Percentiles rank a stretch among this genome's conserved stretches.
Conservation (phyloP, 2,888 invertebrate species). For the Hyppa rectilinea region DNA sequence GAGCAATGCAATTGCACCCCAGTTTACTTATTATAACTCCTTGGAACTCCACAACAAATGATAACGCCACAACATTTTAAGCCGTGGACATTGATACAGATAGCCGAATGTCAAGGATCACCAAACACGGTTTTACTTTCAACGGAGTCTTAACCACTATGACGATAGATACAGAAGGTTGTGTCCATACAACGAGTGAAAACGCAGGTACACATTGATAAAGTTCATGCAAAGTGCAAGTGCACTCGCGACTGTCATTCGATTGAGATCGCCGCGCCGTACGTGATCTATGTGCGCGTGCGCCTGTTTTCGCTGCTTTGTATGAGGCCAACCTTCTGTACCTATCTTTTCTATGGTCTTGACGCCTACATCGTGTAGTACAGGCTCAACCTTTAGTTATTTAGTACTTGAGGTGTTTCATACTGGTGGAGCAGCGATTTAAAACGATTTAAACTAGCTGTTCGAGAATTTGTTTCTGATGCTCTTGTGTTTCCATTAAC, state of each 20-base stretch:
- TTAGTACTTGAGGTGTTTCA: slow-evolving; percentile 57
- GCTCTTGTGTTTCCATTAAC: background rate
- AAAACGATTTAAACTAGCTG: slow-evolving; percentile 30
- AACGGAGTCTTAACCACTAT: slow-evolving; percentile 27
- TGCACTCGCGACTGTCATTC: background rate
- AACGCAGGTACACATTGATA: background rate
- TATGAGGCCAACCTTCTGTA: background rate
- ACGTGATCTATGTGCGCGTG: background rate
- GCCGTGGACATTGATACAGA: slow-evolving; percentile 52
- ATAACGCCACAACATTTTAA: slow-evolving; percentile 50
- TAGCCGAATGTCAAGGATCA: slow-evolving; percentile 66
- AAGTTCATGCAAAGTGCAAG: background rate
- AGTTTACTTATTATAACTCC: slow-evolving; percentile 19
- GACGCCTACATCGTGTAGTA: slow-evolving; percentile 51
- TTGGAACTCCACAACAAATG: slow-evolving; percentile 33
- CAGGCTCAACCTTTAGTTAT: slow-evolving; percentile 66
- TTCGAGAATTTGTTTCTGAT: slow-evolving; percentile 19
- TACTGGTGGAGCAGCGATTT: slow-evolving; percentile 33
- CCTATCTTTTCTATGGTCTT: background rate
- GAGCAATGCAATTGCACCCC: slow-evolving; percentile 17
- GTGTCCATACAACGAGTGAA: background rate
- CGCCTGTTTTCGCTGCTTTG: background rate
- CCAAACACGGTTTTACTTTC: slow-evolving; percentile 65
- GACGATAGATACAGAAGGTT: background rate
- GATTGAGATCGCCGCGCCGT: background rate